phyloP scores from a whole-genome alignment of 1,140 invertebrate species.

The Drosophila biarmipes region DNA sequence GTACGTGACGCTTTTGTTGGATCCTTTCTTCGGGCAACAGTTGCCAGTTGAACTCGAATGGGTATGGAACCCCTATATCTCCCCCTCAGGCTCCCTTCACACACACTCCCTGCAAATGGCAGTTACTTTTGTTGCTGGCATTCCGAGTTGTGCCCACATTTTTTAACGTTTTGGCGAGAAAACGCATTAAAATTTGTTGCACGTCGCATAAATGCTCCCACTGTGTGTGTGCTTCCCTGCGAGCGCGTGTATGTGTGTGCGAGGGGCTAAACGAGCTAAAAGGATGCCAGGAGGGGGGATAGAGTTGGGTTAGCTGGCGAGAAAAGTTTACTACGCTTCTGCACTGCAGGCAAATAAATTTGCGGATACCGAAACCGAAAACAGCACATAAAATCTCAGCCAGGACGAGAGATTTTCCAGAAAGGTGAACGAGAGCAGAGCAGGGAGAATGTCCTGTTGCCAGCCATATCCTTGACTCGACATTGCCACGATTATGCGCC shows the following conservation, averaged over 20 bases:
- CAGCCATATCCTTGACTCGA: constrained; percentile 50
- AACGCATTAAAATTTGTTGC: constrained; percentile 83
- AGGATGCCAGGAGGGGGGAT: constrained; percentile 6
- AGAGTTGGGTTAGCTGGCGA: constrained; percentile 44
- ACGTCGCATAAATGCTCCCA: constrained; percentile 79
- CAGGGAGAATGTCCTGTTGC: constrained; percentile 3
- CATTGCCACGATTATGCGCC: constrained; percentile 31
- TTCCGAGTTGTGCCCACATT: constrained; percentile 81
- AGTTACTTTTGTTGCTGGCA: constrained; percentile 69
- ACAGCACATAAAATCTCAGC: constrained; percentile 81
- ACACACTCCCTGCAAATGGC: constrained; percentile 62
- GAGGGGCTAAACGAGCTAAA: constrained; percentile 40
- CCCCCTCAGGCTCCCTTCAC: constrained; percentile 20
- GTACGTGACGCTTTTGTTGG: constrained; percentile 79
- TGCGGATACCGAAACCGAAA: constrained; percentile 77
- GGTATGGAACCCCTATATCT: constrained; percentile 8
- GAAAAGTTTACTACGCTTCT: constrained; percentile 68
- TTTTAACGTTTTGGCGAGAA: constrained; percentile 81
- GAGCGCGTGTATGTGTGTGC: constrained; percentile 15
- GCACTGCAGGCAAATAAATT: constrained; percentile 82
- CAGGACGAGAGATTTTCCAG: constrained; percentile 56
- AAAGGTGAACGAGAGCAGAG: constrained; percentile 46
- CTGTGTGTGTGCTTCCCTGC: constrained; percentile 32
- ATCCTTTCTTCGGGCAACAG: constrained; percentile 70
- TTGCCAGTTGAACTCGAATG: constrained; percentile 68